Evolutionary conservation across 2,797 vertebrate genomes (phyloP), one percentile per base, ranked within the genome.

Genomic region (Hyperoplus immaculatus): DNA sequence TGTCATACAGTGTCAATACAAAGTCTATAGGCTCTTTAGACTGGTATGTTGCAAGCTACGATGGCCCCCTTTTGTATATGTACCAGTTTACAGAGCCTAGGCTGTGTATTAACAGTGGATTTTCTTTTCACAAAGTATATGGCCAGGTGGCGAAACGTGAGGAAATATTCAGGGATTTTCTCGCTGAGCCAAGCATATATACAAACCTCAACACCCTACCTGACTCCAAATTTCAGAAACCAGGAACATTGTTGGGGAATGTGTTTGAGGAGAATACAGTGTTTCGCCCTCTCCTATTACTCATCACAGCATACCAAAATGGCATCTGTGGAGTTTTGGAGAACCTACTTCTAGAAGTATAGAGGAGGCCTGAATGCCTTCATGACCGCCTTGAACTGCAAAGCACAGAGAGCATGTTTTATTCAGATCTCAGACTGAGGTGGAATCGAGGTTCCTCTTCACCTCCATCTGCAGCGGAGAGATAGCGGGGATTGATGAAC

Each of bases 401-500:
- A 88, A 88, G 77, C 72, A 29, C 29, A 82, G 71, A 75, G 86
- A 85, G 76, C 90, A 88, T 87, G 87, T 92, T 92, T 93, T 91
- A 93, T 93, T 94, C 89, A 94, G 87, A 89, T 91, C 92, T 89
- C 75, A 90, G 82, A 88, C 70, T 55, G 84, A 84, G 84, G 82
- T 86, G 74, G 84, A 93, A 88, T 92, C 77, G 10, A 83, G 86
- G 29, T 29, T 82, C 80, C 77, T 75, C 75, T 85, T 87, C 78
- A 69, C 86, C 77, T 90, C 87, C 87, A 84, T 92, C 91, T 94
- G 91, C 82, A 77, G 81, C 83, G 68, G 78, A 74, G 88, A 91
- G 88, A 93, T 92, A 91, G 87, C 84, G 77, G 65, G 85, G 79
- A 93, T 89, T 92, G 91, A 93, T 94, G 90, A 84, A 89, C 88